Evolutionary conservation across 2,888 invertebrate genomes (phyloP), one percentile per base, ranked within the genome.

Genomic region (Sarcophaga variegata): DNA sequence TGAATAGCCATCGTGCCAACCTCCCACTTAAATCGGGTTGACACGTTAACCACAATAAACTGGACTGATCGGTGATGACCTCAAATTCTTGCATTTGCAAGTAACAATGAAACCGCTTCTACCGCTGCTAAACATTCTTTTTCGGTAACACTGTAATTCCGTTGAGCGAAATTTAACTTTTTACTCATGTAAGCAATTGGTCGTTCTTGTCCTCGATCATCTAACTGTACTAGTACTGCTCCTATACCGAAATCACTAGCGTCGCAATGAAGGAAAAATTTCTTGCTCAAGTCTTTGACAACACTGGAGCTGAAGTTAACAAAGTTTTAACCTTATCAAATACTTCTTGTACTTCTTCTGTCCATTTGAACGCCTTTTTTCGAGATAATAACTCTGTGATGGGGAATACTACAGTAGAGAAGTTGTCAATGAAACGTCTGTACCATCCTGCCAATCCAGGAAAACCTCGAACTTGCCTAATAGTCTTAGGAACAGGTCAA

Each of bases 381-480:
- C 22, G 22, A 22, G 22, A 22, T 22, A 22, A 22, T 22, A 22
- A 22, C 22, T 22, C 22, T 22, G 22, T 22, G 22, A 22, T 22
- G 22, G 22, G 22, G 22, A 22, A 22, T 1, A 79, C 47, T 6
- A 81, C 47, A 0, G 74, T 45, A 0, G 85, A 78, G 60, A 88
- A 89, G 63, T 89, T 86, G 11, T 82, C 66, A 12, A 89, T 88
- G 37, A 89, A 89, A 1, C 89, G 59, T 0, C 88, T 70, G 64
- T 88, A 89, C 89, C 88, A 89, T 1, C 89, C 88, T 2, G 88
- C 81, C 64, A 89, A 76, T 0, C 89, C 88, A 17, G 89, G 74
- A 37, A 89, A 87, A 22, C 88, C 83, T 8, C 88, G 70, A 6
- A 89, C 83, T 37, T 89, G 86, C 1, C 47, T 6, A 10, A 22